Conservation (phyloP, 2,888 invertebrate genomes). For the Reticulitermes lucifugus region DNA sequence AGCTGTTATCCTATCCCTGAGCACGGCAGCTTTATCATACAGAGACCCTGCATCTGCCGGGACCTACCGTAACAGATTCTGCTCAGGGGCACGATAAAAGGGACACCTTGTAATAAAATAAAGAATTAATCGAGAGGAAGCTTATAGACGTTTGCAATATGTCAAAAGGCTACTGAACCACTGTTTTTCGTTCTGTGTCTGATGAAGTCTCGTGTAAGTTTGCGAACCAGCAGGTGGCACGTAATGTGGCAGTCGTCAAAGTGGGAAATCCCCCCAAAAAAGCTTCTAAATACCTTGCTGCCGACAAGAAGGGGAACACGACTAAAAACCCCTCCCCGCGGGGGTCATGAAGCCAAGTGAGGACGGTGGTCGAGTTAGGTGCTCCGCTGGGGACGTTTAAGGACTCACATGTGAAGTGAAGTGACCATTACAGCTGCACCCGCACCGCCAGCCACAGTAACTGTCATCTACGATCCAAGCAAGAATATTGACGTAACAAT, state of each 20-base stretch:
- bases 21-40: no score
- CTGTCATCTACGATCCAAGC: neutral
- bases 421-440: neutral
- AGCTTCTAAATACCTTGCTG: conserved; percentile 40
- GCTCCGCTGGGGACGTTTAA: conserved; percentile 26
- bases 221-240: neutral
- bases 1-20: no score
- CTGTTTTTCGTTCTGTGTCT: no score
- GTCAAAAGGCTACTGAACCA: no score
- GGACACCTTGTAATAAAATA: no score
- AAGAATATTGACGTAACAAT: no score
- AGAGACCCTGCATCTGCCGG: no score
- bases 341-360: neutral
- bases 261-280: neutral
- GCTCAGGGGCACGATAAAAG: no score
- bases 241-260: neutral
- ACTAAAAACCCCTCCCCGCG: neutral
- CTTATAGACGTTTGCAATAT: no score
- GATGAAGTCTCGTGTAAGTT: neutral
- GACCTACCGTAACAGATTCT: no score
- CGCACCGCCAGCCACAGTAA: neutral
- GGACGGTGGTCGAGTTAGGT: neutral
- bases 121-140: no score
- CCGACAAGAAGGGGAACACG: conserved; percentile 13
- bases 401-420: conserved; percentile 1